A percentile compares a stretch with the other conserved stretches of the same genome.
phyloP scores from a whole-genome alignment of 2,797 vertebrate genomes.

The Megaceryle alcyon region DNA sequence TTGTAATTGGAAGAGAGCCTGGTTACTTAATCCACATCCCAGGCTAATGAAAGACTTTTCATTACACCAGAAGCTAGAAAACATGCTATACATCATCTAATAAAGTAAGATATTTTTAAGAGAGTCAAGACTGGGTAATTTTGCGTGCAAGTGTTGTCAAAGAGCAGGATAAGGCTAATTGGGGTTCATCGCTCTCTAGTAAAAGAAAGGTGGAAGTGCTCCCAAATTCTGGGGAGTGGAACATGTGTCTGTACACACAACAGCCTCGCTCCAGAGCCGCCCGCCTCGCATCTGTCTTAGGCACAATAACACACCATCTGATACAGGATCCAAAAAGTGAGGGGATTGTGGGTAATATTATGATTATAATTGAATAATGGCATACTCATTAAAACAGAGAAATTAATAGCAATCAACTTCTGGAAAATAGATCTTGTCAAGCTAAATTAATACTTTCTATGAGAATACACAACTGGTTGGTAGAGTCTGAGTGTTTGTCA shows the following conservation, averaged over 20 bases:
- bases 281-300: background rate
- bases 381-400: background rate
- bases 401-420: slow-evolving; percentile 59
- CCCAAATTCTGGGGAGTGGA: background rate
- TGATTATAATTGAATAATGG: slow-evolving; percentile 61
- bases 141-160: background rate
- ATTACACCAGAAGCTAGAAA: slow-evolving; percentile 40
- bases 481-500: background rate
- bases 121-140: background rate
- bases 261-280: background rate
- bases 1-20: slow-evolving; percentile 36
- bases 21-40: slow-evolving; percentile 26
- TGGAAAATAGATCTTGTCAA: slow-evolving; percentile 23
- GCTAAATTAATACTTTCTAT: slow-evolving; percentile 26
- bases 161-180: background rate
- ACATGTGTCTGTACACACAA: background rate
- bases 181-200: background rate
- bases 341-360: slow-evolving; percentile 18
- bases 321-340: background rate
- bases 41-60: slow-evolving; percentile 52
- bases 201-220: background rate
- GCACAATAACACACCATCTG: background rate
- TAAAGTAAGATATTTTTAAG: background rate
- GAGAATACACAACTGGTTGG: background rate
- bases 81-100: background rate